Evolutionary conservation across 2,113 vertebrate species (phyloP).

Genomic region (Sinocyclocheilus maitianheensis): DNA sequence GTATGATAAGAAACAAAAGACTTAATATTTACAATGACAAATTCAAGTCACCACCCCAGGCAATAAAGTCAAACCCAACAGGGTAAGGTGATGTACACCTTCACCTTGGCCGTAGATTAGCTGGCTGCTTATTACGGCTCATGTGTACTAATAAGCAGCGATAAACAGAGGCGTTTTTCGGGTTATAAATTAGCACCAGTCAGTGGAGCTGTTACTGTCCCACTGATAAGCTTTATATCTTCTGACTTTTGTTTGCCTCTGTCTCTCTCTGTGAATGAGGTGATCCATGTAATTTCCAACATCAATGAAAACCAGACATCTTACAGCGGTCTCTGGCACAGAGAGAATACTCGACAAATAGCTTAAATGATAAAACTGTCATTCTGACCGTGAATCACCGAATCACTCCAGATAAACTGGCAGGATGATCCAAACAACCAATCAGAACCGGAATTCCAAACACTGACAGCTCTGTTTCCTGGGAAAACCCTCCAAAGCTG

Average conservation of each 20-base stretch:
- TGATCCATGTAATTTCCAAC: conserved; percentile 16
- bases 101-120: conserved; percentile 12
- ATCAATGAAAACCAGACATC: conserved; percentile 29
- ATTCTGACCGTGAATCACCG: not conserved
- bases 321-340: conserved; percentile 11
- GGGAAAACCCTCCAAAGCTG: conserved; percentile 1
- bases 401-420: conserved; percentile 6
- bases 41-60: not conserved
- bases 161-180: not conserved
- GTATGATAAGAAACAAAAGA: conserved; percentile 23
- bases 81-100: conserved; percentile 7
- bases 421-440: conserved; percentile 10
- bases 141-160: conserved; percentile 6
- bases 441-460: conserved; percentile 15
- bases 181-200: conserved; percentile 1
- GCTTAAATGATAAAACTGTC: conserved; percentile 36
- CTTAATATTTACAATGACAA: conserved; percentile 24
- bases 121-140: conserved; percentile 2
- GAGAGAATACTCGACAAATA: conserved; percentile 21
- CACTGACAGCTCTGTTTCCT: conserved; percentile 5
- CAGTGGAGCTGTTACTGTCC: not conserved
- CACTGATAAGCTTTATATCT: conserved; percentile 39
- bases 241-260: conserved; percentile 31
- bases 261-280: conserved; percentile 10
- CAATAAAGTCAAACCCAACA: conserved; percentile 36